Percentiles rank a stretch among this genome's conserved stretches.
phyloP scores from a whole-genome alignment of 2,113 vertebrate genomes.

The Rhipidura dahli region DNA sequence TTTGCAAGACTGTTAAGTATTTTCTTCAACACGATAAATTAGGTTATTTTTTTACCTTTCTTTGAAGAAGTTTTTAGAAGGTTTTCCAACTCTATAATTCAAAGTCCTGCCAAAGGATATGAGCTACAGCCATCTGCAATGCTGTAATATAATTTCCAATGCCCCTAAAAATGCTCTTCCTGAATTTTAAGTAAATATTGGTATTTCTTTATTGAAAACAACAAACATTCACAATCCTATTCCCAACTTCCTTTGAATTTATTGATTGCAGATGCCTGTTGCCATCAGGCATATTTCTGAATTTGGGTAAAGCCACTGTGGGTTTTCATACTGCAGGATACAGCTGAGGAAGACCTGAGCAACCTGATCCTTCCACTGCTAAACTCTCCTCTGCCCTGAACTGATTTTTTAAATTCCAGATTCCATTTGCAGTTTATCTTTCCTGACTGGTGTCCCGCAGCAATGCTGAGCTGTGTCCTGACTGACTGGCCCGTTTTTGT shows the following conservation, averaged over 20 bases:
- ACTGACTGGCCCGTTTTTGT: fast-evolving
- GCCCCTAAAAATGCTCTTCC: background rate
- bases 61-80: background rate
- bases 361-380: fast-evolving
- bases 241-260: background rate
- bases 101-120: background rate
- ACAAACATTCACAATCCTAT: background rate
- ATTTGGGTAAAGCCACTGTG: background rate
- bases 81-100: background rate
- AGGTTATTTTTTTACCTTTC: background rate
- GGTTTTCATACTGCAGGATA: background rate
- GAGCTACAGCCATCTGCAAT: background rate
- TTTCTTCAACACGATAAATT: background rate
- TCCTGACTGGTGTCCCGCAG: background rate
- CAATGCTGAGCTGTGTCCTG: background rate
- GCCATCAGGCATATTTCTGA: background rate
- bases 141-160: background rate
- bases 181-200: background rate
- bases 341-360: fast-evolving
- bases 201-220: background rate
- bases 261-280: background rate
- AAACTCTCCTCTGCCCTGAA: background rate
- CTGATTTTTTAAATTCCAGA: background rate
- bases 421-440: background rate
- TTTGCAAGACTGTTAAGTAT: background rate